Percentiles rank a stretch among this genome's conserved stretches.
Conservation (phyloP, 2,113 vertebrate genomes). For the Tapirus terrestris region DNA sequence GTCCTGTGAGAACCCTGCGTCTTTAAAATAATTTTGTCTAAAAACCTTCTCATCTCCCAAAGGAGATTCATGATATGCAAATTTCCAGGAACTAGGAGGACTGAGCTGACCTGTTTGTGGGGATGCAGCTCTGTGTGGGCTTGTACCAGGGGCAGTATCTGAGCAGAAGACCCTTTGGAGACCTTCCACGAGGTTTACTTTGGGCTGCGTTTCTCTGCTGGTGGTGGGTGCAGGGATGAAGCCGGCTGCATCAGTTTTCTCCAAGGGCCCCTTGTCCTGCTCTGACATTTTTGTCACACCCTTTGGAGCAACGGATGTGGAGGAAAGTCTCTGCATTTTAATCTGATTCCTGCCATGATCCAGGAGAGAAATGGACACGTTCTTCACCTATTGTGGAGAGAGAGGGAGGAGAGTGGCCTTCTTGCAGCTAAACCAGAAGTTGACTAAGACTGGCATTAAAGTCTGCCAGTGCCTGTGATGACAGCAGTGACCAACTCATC, state of each 20-base stretch:
- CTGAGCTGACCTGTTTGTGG: background rate
- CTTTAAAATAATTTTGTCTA: slow-evolving; percentile 64
- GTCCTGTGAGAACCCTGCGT: slow-evolving; percentile 33
- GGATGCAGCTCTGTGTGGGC: accelerated
- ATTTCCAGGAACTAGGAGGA: background rate
- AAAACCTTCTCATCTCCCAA: slow-evolving; percentile 27
- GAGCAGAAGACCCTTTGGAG: background rate
- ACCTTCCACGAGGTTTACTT: accelerated
- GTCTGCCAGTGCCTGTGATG: no score
- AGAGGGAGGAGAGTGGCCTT: background rate
- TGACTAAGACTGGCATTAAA: no score
- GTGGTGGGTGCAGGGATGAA: no score
- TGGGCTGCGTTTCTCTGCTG: background rate
- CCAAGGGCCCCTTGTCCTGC: background rate
- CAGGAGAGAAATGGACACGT: background rate
- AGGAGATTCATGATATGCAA: slow-evolving; percentile 5
- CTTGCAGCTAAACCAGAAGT: accelerated
- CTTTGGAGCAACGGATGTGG: background rate
- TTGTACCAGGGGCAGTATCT: no score
- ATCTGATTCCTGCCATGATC: background rate
- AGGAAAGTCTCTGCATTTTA: background rate
- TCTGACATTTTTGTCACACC: background rate
- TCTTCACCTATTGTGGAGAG: background rate
- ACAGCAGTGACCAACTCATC: background rate
- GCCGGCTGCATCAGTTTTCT: no score